Evolutionary conservation across 1,140 invertebrate genomes (phyloP), one percentile per base, ranked within the genome.

Genomic region (Drosophila lacteicornis): DNA sequence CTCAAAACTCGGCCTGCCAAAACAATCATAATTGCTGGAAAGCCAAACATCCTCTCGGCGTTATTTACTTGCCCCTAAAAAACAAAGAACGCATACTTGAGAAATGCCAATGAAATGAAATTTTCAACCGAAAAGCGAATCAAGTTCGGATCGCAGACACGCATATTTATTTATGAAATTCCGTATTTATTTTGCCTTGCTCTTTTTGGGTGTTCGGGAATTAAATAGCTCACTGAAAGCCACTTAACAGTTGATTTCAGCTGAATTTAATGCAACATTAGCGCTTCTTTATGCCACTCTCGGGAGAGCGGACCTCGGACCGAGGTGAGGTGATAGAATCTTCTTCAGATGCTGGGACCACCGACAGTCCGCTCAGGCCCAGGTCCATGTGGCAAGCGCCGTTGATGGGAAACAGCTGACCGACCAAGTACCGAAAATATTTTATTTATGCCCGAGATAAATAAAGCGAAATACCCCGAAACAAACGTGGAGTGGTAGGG

Each of bases 221-320:
- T 90, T 90, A 90, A 90, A 90, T 90, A 90, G 85, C 85, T 90
- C 79, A 90, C 70, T 90, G 85, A 90, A 90, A 90, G 85, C 85
- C 79, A 80, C 85, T 90, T 82, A 90, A 82, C 85, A 90, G 86
- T 90, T 90, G 85, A 90, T 90, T 90, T 90, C 85, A 90, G 83
- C 73, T 90, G 85, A 85, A 90, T 90, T 90, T 90, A 90, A 90
- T 90, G 85, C 85, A 90, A 90, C 85, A 90, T 90, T 90, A 90
- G 85, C 86, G 70, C 38, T 85, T 85, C 78, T 85, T 85, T 82
- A 79, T 90, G 71, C 82, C 75, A 51, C 59, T 66, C 15, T 27
- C 42, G 11, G 13, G 46, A 36, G 17, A 51, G 66, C 38, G 46
- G 25, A 33, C 53, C 45, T 12, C 13, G 12, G 33, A 30, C 27